Evolutionary conservation across 2,113 vertebrate genomes (phyloP).

Genomic region (Ivindomyrus marchei): DNA sequence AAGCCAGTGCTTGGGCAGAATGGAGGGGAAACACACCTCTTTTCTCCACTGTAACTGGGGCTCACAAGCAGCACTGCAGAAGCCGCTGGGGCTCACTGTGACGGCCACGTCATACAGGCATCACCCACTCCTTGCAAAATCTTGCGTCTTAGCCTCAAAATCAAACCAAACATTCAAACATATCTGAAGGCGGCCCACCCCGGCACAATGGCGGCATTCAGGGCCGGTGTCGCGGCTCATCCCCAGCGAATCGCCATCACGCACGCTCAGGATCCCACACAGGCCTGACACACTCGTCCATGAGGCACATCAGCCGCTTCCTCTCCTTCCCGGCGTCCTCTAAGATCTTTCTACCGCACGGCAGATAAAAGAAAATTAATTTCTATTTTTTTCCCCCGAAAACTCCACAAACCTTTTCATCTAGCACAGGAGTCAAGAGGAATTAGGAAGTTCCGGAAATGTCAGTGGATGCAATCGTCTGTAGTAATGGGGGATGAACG

Average conservation of each 20-base stretch:
- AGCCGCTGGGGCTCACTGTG: not conserved
- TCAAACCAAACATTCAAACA: not conserved
- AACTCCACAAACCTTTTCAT: constrained; percentile 15
- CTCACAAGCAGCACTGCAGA: not conserved
- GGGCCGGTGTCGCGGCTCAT: not conserved
- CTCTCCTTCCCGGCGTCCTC: constrained; percentile 13
- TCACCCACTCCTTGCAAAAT: not conserved
- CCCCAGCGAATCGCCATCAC: constrained; percentile 12
- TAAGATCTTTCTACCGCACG: constrained; percentile 1
- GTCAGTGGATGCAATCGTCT: constrained; percentile 2
- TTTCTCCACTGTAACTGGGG: not conserved
- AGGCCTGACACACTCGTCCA: constrained; percentile 30
- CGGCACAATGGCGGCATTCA: not conserved
- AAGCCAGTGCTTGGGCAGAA: not conserved
- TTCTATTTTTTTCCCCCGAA: not conserved
- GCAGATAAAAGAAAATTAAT: constrained; percentile 19
- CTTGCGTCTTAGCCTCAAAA: not conserved
- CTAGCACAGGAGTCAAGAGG: constrained; percentile 13
- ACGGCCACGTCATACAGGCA: not conserved
- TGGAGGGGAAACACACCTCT: not conserved
- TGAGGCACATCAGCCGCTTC: constrained; percentile 37
- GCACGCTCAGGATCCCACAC: constrained; percentile 30
- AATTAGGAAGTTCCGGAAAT: constrained; percentile 8
- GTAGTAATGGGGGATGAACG: not conserved
- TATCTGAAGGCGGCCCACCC: not conserved